Percentiles rank a stretch among this genome's conserved stretches.
These are phyloP conservation scores for Pollenia angustigena DNA, from an alignment of 2,888 invertebrate genomes.

Conservation along the genomic window DNA sequence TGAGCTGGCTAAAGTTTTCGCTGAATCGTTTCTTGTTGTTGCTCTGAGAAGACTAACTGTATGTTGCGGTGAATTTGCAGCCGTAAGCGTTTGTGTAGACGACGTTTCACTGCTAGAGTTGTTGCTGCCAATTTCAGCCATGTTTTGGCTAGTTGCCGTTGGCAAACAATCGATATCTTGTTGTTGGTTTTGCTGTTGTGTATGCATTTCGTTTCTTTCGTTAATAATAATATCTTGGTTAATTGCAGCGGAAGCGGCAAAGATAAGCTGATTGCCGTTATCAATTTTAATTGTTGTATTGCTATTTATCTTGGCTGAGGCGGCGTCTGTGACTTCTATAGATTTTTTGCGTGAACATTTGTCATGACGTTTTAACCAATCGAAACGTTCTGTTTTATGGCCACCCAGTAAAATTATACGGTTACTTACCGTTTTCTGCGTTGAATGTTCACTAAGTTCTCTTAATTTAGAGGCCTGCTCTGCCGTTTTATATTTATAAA, in stretches of 20 bases:
- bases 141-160: constrained; percentile 61
- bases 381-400: constrained; percentile 78
- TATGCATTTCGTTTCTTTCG: constrained; percentile 37
- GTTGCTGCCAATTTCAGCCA: constrained; percentile 55
- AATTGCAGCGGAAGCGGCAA: constrained; percentile 37
- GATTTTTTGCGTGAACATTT: constrained; percentile 72
- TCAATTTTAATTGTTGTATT: constrained; percentile 42
- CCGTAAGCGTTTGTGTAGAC: constrained; percentile 59
- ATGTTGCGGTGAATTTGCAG: constrained; percentile 68
- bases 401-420: constrained; percentile 75
- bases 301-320: constrained; percentile 20
- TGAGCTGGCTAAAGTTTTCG: constrained; percentile 45
- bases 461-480: constrained; percentile 77
- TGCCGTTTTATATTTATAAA: constrained; percentile 84
- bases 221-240: constrained; percentile 55
- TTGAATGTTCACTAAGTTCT: constrained; percentile 76
- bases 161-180: constrained; percentile 70
- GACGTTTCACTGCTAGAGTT: constrained; percentile 49
- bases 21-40: constrained; percentile 61
- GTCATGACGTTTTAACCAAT: constrained; percentile 81
- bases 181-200: constrained; percentile 11
- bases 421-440: constrained; percentile 74
- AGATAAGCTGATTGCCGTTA: constrained; percentile 46
- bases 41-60: constrained; percentile 61
- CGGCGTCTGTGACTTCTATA: constrained; percentile 6